phyloP scores from a whole-genome alignment of 2,888 invertebrate species.

The Nysson spinosus region DNA sequence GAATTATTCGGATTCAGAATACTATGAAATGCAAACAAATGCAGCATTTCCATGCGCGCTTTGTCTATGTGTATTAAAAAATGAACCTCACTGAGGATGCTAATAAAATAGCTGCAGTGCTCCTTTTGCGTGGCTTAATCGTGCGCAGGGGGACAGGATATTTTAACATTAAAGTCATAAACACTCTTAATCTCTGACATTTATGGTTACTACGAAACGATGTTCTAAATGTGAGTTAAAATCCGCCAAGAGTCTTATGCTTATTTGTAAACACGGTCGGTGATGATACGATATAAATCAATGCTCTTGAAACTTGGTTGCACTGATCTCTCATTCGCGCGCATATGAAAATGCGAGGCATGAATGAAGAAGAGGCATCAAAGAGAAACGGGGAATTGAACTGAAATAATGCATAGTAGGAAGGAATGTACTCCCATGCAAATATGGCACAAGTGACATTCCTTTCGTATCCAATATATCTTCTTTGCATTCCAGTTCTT shows the following conservation, averaged over 20 bases:
- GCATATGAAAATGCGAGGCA: neutral
- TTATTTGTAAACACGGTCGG: too few relatives aligned
- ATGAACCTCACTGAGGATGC: conserved; percentile 11
- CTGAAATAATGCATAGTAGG: conserved; percentile 30
- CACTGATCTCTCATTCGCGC: neutral
- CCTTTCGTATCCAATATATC: conserved; percentile 21
- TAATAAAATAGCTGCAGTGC: conserved; percentile 20
- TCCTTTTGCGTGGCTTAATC: neutral
- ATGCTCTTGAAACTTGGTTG: too few relatives aligned
- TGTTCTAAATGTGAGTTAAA: too few relatives aligned
- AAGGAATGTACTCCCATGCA: conserved; percentile 5
- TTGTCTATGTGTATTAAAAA: conserved; percentile 15
- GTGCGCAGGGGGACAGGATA: neutral
- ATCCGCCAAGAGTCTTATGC: too few relatives aligned
- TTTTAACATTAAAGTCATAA: conserved; percentile 24
- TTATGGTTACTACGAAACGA: conserved; percentile 1
- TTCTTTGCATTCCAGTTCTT: conserved; percentile 19
- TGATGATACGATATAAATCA: too few relatives aligned
- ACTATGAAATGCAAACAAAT: too few relatives aligned
- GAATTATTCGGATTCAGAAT: too few relatives aligned
- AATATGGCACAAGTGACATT: conserved; percentile 14
- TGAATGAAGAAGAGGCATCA: conserved; percentile 21
- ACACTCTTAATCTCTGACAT: neutral
- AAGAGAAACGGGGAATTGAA: conserved; percentile 19
- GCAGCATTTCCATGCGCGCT: too few relatives aligned